Conservation (phyloP, 2,888 invertebrate species). For the Mamestra brassicae region DNA sequence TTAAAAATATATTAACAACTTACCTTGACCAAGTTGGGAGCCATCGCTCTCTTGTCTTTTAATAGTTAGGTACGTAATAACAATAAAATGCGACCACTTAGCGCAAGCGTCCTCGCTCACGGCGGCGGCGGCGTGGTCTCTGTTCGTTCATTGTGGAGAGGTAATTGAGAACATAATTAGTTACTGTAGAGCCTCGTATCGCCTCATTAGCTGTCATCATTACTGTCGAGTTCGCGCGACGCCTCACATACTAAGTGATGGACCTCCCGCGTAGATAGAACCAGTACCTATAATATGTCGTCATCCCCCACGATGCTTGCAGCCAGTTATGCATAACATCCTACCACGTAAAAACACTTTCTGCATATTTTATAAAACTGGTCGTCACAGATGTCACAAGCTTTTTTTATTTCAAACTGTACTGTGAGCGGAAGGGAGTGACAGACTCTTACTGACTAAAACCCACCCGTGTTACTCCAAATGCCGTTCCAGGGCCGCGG, state of each 20-base stretch:
- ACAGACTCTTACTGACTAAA: too few relatives aligned
- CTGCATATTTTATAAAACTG: too few relatives aligned
- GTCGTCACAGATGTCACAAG: too few relatives aligned
- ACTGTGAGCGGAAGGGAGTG: too few relatives aligned
- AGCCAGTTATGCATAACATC: too few relatives aligned
- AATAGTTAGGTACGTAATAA: neutral
- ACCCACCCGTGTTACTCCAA: too few relatives aligned
- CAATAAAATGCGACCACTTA: neutral
- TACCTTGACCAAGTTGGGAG: neutral
- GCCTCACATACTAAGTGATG: constrained; percentile 2
- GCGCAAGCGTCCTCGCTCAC: neutral
- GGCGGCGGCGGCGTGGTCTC: neutral
- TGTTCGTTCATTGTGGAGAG: constrained; percentile 1
- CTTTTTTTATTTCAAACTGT: too few relatives aligned
- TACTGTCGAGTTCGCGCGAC: neutral
- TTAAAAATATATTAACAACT: neutral
- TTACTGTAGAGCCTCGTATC: neutral
- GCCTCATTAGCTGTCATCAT: constrained; percentile 7
- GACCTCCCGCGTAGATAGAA: constrained; percentile 17
- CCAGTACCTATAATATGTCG: too few relatives aligned
- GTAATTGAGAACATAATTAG: constrained; percentile 13
- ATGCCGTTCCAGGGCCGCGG: too few relatives aligned
- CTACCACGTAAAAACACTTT: too few relatives aligned
- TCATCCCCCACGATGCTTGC: neutral
- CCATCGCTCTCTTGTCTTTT: neutral